Conservation (phyloP, 1,140 invertebrate species). For the Scylla paramamosain region DNA sequence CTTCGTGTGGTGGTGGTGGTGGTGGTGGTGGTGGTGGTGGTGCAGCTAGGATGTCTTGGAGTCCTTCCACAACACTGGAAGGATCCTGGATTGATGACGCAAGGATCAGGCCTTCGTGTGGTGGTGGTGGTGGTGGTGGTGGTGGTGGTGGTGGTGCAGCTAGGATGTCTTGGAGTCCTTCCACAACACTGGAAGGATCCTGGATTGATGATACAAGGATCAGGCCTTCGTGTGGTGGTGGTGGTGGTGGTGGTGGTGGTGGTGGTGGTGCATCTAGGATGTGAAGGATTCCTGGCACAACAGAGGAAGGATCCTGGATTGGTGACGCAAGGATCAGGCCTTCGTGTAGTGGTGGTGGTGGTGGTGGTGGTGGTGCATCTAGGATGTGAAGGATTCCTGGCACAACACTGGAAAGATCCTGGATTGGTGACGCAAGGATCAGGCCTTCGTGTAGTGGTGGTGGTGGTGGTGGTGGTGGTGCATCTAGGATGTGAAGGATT, state of each 20-base stretch:
- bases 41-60: conserved; percentile 55
- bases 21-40: conserved; percentile 29
- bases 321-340: conserved; percentile 48
- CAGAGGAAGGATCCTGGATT: conserved; percentile 62
- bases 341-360: conserved; percentile 43
- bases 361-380: conserved; percentile 61
- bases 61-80: conserved; percentile 63
- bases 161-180: conserved; percentile 62
- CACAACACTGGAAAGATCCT: conserved; percentile 68
- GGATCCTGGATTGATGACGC: conserved; percentile 47
- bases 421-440: conserved; percentile 67
- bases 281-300: conserved; percentile 59
- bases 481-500: conserved; percentile 58
- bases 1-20: conserved; percentile 36
- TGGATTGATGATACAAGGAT: conserved; percentile 57
- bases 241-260: conserved; percentile 23
- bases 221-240: conserved; percentile 38
- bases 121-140: conserved; percentile 55
- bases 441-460: conserved; percentile 60
- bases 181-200: conserved; percentile 60
- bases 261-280: conserved; percentile 55
- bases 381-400: conserved; percentile 49
- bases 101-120: conserved; percentile 50
- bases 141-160: conserved; percentile 48
- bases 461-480: conserved; percentile 57